Conservation (phyloP, 2,797 vertebrate genomes). For the Oreortyx pictus region DNA sequence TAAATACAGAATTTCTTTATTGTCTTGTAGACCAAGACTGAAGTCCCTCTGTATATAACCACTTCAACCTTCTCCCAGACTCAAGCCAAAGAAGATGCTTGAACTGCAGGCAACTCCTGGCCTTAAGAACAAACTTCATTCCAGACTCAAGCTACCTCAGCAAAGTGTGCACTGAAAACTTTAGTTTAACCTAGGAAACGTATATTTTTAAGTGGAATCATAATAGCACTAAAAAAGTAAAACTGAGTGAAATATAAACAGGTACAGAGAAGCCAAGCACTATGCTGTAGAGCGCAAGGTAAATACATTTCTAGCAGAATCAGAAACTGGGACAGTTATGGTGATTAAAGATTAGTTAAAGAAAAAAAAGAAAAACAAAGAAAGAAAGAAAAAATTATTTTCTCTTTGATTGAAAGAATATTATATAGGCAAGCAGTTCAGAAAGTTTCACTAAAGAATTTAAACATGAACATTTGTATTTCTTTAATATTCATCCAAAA, state of each 20-base stretch:
- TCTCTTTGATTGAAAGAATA: not conserved
- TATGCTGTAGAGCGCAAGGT: too few species aligned
- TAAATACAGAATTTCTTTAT: too few species aligned
- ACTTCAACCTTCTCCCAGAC: not conserved
- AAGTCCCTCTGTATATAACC: not conserved
- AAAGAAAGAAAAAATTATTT: not conserved
- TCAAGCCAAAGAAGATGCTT: not conserved
- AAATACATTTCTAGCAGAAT: too few species aligned
- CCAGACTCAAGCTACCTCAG: too few species aligned
- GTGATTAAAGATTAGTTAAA: too few species aligned
- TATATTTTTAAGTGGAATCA: too few species aligned
- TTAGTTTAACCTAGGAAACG: too few species aligned
- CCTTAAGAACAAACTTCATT: not conserved
- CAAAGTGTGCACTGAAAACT: too few species aligned
- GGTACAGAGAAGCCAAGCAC: too few species aligned
- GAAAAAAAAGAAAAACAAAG: not conserved
- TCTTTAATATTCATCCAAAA: not conserved
- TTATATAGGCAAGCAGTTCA: not conserved
- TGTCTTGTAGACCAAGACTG: too few species aligned
- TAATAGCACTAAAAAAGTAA: too few species aligned
- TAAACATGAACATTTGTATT: not conserved
- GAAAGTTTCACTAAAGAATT: accelerated
- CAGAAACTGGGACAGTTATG: not conserved
- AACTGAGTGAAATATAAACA: too few species aligned
- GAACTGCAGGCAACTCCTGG: not conserved